A percentile compares a stretch with the other conserved stretches of the same genome.
Conservation (phyloP, 1,140 invertebrate genomes). For the Drosophila melanica region DNA sequence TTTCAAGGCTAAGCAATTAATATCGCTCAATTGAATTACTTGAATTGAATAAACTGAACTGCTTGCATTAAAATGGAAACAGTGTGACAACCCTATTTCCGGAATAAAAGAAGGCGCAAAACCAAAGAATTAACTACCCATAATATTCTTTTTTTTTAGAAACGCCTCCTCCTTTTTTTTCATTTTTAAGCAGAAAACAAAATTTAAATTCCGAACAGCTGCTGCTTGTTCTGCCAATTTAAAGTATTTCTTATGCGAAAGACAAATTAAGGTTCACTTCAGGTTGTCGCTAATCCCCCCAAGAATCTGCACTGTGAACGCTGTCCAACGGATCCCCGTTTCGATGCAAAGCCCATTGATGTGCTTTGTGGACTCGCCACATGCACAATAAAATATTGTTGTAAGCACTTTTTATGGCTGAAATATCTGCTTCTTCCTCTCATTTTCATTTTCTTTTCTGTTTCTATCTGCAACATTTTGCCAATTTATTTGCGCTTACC, state of each 20-base stretch:
- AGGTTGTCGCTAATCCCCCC: constrained; percentile 32
- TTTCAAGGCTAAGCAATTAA: no score
- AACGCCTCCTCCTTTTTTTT: no score
- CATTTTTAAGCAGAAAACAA: no score
- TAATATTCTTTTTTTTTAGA: no score
- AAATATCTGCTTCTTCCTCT: constrained; percentile 36
- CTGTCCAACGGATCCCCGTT: background rate
- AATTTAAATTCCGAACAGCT: background rate
- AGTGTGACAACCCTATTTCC: no score
- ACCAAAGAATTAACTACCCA: no score
- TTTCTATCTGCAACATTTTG: constrained; percentile 50
- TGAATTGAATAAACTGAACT: no score
- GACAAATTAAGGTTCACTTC: background rate
- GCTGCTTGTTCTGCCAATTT: background rate
- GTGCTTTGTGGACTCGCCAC: constrained; percentile 64
- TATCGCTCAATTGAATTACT: no score
- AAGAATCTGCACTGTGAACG: constrained; percentile 1
- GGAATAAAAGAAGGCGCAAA: no score
- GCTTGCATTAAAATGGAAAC: no score
- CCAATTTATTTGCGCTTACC: constrained; percentile 63
- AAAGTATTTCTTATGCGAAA: background rate
- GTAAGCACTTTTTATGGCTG: constrained; percentile 66
- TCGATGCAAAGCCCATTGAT: background rate
- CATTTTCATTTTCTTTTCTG: constrained; percentile 23
- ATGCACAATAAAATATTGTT: constrained; percentile 69